Evolutionary conservation across 2,113 vertebrate species (phyloP), one percentile per base, ranked within the genome.

Genomic region (Otocyon megalotis): DNA sequence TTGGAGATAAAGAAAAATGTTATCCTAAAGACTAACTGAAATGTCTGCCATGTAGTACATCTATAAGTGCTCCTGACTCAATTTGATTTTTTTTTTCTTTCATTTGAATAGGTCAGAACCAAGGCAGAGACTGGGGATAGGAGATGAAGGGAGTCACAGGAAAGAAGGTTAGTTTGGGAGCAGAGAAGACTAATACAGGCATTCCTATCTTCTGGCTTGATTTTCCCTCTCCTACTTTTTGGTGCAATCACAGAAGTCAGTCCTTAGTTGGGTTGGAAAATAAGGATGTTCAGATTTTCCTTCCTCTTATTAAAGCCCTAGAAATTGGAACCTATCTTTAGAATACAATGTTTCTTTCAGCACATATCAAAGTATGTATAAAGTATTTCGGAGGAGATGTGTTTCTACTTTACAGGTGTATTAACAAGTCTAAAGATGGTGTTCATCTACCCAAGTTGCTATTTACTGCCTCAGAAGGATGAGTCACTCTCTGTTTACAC

Each of bases 401-500:
- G 87, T 89, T 71, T 93, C 90, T 69, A 67, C 84, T 35, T 76
- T 89, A 48, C 58, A 88, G 83, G 74, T 53, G 16, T 22, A 69
- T 28, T 12, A 83, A 92, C 83, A 50, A 84, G 53, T 72, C 58
- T 81, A 63, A 84, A 92, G 94, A 83, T n/a, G n/a, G 28, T 50
- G 16, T 37, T 84, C 74, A 13, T 79, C 37, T 71, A 50, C 17
- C 16, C 67, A 67, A 13, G 54, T 71, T 67, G 81, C 79, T 94
- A 19, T 87, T 96, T 37, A 56, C n/a, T 63, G 37, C 26, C 62
- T 87, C 84, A 43, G 71, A 88, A 79, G 20, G 54, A 32, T 90
- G 90, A 82, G 53, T 93, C 67, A 62, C 11, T 85, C 89, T 94
- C 30, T 94, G 30, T 88, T 96, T 93, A 56, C 26, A 37, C 15